Conservation (phyloP, 2,113 vertebrate genomes). For the Pimephales promelas region DNA sequence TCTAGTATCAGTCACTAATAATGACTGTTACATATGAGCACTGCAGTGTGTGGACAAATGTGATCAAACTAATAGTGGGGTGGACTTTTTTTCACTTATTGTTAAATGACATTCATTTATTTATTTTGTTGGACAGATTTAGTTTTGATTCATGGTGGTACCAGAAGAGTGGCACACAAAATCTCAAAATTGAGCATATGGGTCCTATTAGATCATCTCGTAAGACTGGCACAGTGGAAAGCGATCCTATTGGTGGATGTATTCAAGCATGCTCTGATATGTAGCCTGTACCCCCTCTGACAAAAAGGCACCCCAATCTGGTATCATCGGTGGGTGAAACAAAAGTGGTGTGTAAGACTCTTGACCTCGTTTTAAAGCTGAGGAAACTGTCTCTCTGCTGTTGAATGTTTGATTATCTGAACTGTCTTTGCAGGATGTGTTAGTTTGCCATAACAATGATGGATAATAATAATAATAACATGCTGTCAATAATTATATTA, state of each 20-base stretch:
- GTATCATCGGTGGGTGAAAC: background rate
- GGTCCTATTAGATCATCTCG: background rate
- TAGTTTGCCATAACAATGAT: background rate
- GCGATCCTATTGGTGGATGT: background rate
- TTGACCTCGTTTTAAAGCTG: constrained; percentile 46
- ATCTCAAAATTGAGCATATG: background rate
- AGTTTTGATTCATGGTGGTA: background rate
- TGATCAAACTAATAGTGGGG: background rate
- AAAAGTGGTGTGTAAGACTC: constrained; percentile 27
- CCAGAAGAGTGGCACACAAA: background rate
- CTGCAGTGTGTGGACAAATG: background rate
- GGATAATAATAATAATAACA: background rate
- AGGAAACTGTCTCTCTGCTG: constrained; percentile 17
- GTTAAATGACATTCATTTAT: background rate
- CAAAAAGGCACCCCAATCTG: constrained; percentile 1
- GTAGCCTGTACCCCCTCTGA: background rate
- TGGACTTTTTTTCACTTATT: background rate
- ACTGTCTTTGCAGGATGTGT: constrained; percentile 2
- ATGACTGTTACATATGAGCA: constrained; percentile 21
- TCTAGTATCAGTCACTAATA: constrained; percentile 22
- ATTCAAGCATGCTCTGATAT: background rate
- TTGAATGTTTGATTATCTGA: constrained; percentile 50
- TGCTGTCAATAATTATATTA: constrained; percentile 1
- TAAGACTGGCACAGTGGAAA: background rate
- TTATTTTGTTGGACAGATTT: background rate